A percentile compares a stretch with the other conserved stretches of the same genome.
phyloP scores from a whole-genome alignment of 2,797 vertebrate species.

The Semotilus atromaculatus region DNA sequence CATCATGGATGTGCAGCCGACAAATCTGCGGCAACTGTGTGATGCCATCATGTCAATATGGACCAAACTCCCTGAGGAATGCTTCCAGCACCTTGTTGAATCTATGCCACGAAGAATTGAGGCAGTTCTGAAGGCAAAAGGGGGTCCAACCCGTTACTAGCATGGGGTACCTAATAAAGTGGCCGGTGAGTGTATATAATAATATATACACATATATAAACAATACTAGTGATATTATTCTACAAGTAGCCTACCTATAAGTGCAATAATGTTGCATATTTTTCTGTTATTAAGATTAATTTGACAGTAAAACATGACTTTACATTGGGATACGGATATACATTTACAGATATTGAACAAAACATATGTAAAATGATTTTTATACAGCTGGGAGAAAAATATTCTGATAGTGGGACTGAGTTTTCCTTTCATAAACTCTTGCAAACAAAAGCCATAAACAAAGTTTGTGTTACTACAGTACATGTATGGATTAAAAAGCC shows the following conservation, averaged over 20 bases:
- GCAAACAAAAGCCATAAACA: background rate
- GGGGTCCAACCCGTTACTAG: too few relatives aligned
- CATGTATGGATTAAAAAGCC: conserved; percentile 7
- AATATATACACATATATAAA: background rate
- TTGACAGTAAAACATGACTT: background rate
- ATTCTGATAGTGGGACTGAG: background rate
- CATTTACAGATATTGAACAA: background rate
- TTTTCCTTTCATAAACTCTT: background rate
- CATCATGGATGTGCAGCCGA: too few relatives aligned
- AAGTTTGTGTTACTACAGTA: background rate
- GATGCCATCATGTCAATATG: too few relatives aligned
- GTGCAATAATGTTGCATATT: background rate
- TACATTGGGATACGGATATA: background rate
- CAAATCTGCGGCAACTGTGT: too few relatives aligned
- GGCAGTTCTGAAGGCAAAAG: too few relatives aligned
- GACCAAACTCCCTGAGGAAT: too few relatives aligned
- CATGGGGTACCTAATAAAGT: too few relatives aligned
- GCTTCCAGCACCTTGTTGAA: too few relatives aligned
- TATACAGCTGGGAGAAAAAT: background rate
- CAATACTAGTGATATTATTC: background rate
- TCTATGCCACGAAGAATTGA: too few relatives aligned
- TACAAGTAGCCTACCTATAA: background rate
- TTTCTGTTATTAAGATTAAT: background rate
- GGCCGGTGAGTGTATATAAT: too few relatives aligned
- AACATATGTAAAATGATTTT: background rate